These are phyloP conservation scores for Alca torda DNA, from an alignment of 2,797 vertebrate genomes.

Conservation along the genomic window DNA sequence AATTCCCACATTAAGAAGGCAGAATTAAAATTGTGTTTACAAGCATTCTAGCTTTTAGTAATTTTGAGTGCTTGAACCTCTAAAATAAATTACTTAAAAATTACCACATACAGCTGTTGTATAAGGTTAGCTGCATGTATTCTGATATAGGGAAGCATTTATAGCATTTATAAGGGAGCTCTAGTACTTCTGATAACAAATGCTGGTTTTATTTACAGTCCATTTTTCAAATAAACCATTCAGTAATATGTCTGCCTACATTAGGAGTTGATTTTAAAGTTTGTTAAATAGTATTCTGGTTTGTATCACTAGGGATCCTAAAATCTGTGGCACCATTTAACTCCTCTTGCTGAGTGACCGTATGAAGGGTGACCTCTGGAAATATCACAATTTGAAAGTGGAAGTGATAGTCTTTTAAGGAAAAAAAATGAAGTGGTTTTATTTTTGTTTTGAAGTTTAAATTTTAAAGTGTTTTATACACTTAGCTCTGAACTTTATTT, in stretches of 20 bases:
- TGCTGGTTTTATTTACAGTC: background rate
- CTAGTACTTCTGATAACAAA: background rate
- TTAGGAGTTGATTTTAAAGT: background rate
- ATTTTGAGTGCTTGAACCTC: background rate
- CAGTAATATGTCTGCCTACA: background rate
- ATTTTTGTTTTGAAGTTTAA: background rate
- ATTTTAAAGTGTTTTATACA: background rate
- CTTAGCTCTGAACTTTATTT: background rate
- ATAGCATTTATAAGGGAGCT: background rate
- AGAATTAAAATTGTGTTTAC: background rate
- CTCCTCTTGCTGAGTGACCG: background rate
- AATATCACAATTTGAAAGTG: background rate
- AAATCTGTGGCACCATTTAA: background rate
- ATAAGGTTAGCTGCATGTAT: background rate
- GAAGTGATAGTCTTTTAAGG: background rate
- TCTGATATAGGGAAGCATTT: background rate
- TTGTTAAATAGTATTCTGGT: background rate
- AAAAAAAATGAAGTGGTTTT: background rate
- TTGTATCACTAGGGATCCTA: background rate
- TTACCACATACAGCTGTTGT: background rate
- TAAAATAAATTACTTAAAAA: background rate
- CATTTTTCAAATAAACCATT: background rate
- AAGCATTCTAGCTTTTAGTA: background rate
- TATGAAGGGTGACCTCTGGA: background rate
- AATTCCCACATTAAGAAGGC: background rate